Evolutionary conservation across 2,797 vertebrate genomes (phyloP).

Genomic region (Pampus argenteus): DNA sequence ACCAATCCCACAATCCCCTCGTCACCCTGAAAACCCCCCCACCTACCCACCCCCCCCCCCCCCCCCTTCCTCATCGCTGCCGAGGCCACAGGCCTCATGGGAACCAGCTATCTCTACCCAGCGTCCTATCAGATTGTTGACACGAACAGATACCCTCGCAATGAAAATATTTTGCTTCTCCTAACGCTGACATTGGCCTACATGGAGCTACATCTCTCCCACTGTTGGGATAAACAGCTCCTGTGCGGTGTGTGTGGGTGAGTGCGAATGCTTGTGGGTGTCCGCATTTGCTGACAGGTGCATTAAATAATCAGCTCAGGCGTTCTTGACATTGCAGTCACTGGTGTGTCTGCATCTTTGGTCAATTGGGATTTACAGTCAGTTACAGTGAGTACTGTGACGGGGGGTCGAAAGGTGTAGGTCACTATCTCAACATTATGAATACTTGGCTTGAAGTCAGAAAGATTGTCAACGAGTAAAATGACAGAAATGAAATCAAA

Average conservation of each 20-base stretch:
- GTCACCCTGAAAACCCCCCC: conserved; percentile 12
- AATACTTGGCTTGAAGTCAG: conserved; percentile 27
- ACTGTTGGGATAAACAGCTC: conserved; percentile 88
- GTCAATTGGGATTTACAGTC: not conserved
- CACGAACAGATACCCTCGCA: conserved; percentile 88
- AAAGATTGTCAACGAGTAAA: conserved; percentile 3
- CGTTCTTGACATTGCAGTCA: conserved; percentile 44
- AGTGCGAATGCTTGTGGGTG: conserved; percentile 52
- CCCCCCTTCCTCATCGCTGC: conserved; percentile 1
- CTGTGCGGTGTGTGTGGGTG: conserved; percentile 80
- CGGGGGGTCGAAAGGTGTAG: not conserved
- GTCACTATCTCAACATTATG: not conserved
- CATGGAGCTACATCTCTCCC: conserved; percentile 78
- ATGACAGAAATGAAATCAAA: conserved; percentile 22
- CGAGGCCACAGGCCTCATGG: conserved; percentile 84
- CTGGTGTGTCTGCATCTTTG: conserved; percentile 14
- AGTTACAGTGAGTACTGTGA: conserved; percentile 10
- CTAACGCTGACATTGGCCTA: conserved; percentile 84
- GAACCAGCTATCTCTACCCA: conserved; percentile 83
- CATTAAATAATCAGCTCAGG: conserved; percentile 62
- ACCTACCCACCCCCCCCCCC: not conserved
- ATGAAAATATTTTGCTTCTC: conserved; percentile 95
- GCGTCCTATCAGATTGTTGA: conserved; percentile 90
- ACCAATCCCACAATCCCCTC: conserved; percentile 57
- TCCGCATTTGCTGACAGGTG: conserved; percentile 76